phyloP scores from a whole-genome alignment of 2,888 invertebrate genomes.

The Drosophila monieri region DNA sequence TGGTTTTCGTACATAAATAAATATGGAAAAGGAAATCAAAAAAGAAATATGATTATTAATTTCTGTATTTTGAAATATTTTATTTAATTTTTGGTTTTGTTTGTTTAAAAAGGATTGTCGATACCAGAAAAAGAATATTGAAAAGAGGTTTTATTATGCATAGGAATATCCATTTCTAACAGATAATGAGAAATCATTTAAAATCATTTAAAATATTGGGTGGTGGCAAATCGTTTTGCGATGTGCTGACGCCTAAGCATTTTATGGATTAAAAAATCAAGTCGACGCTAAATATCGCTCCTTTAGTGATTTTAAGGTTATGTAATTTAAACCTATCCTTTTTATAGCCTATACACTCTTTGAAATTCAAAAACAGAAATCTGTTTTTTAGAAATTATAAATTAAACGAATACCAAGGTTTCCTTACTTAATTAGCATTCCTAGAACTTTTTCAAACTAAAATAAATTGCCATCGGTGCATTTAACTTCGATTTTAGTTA shows the following conservation, averaged over 20 bases:
- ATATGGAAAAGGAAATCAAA: constrained; percentile 83
- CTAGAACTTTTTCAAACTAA: not conserved
- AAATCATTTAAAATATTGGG: constrained; percentile 15
- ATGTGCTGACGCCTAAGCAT: constrained; percentile 36
- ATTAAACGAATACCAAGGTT: not conserved
- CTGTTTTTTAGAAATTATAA: not conserved
- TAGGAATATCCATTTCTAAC: constrained; percentile 18
- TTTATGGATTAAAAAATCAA: not conserved
- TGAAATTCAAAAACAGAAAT: not conserved
- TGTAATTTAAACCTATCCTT: not conserved
- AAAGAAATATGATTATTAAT: constrained; percentile 82
- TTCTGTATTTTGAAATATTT: constrained; percentile 67
- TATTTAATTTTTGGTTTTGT: constrained; percentile 17
- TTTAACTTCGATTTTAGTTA: not conserved
- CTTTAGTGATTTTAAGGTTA: not conserved
- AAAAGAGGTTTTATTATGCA: not conserved
- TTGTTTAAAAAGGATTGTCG: constrained; percentile 10
- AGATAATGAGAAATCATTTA: constrained; percentile 17
- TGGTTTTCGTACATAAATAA: constrained; percentile 83
- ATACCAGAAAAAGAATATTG: not conserved
- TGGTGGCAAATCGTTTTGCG: constrained; percentile 36
- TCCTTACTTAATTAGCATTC: not conserved
- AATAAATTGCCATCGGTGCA: not conserved
- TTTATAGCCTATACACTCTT: not conserved
- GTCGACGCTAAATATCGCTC: not conserved